Conservation (phyloP, 2,888 invertebrate genomes). For the Pimpla rufipes region DNA sequence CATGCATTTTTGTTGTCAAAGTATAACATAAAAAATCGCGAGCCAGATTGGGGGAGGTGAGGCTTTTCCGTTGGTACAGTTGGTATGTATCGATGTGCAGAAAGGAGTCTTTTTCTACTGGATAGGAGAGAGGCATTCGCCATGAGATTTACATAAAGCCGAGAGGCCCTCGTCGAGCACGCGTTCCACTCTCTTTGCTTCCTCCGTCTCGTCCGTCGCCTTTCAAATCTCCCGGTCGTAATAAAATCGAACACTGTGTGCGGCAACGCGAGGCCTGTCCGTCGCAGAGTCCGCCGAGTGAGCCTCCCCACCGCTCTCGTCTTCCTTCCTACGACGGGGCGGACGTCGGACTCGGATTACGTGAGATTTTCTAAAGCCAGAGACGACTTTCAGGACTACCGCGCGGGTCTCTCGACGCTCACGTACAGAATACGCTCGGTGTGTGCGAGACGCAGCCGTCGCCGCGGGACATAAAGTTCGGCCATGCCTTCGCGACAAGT, state of each 20-base stretch:
- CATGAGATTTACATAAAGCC: conserved; percentile 61
- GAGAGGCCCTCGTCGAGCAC: conserved; percentile 39
- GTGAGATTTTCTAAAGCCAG: conserved; percentile 58
- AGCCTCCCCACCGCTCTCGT: not conserved
- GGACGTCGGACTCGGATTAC: conserved; percentile 47
- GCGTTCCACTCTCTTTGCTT: conserved; percentile 28
- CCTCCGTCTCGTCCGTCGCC: not conserved
- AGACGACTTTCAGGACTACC: conserved; percentile 40
- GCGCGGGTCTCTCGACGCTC: not conserved
- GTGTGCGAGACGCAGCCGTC: not conserved
- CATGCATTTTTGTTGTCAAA: too few species aligned
- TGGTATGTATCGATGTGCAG: not conserved
- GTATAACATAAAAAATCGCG: too few species aligned
- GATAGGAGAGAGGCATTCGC: conserved; percentile 24
- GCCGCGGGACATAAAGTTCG: not conserved
- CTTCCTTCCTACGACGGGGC: not conserved
- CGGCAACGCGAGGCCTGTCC: conserved; percentile 20
- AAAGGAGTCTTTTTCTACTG: conserved; percentile 23
- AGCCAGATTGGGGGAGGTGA: too few species aligned
- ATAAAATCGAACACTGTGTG: conserved; percentile 58
- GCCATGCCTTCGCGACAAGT: not conserved
- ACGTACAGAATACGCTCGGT: not conserved
- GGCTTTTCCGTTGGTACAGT: too few species aligned
- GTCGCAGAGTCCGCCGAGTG: conserved; percentile 26
- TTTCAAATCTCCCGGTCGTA: conserved; percentile 27